These are phyloP conservation scores for Ariopsis seemanni DNA, from an alignment of 2,113 vertebrate species.

Conservation along the genomic window DNA sequence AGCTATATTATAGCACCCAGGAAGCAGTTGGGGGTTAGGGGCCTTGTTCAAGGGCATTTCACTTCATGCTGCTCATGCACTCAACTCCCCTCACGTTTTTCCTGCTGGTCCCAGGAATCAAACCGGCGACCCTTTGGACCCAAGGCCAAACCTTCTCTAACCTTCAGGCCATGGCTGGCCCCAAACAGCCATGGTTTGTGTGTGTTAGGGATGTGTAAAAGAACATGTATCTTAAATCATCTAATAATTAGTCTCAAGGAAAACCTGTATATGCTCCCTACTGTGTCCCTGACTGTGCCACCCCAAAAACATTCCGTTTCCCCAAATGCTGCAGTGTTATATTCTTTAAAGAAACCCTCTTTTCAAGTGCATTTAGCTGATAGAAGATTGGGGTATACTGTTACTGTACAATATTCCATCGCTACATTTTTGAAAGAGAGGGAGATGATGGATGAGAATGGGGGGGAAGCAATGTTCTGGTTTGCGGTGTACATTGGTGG, in stretches of 20 bases:
- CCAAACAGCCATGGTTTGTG: neutral
- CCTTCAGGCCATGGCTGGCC: no score
- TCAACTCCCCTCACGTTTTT: no score
- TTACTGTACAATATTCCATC: neutral
- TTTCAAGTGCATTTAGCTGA: neutral
- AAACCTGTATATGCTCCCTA: neutral
- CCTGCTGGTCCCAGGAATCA: no score
- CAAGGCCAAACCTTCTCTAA: no score
- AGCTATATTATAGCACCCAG: no score
- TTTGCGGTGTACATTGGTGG: slow-evolving; percentile 49
- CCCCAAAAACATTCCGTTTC: neutral
- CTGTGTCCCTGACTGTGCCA: neutral
- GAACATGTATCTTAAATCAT: neutral
- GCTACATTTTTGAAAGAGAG: neutral
- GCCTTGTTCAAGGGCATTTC: no score
- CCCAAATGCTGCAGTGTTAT: neutral
- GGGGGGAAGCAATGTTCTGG: slow-evolving; percentile 50
- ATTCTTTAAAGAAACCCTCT: neutral
- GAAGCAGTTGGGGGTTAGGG: no score
- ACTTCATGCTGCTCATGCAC: no score
- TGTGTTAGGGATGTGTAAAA: neutral
- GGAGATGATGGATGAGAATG: neutral
- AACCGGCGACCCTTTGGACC: no score
- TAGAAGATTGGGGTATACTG: neutral
- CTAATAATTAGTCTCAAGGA: neutral